Evolutionary conservation across 2,113 vertebrate genomes (phyloP).

Genomic region (Seriola rivoliana): DNA sequence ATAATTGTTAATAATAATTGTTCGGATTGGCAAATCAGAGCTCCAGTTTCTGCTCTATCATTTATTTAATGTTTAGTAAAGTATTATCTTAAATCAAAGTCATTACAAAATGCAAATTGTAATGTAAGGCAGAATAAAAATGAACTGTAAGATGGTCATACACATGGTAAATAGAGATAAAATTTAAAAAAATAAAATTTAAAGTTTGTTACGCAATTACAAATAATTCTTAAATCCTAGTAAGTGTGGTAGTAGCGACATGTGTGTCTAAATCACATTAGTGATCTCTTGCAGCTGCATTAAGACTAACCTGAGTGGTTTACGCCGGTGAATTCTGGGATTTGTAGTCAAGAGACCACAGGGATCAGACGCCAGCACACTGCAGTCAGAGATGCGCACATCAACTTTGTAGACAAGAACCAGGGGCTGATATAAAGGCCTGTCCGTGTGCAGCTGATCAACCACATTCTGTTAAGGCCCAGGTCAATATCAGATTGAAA

Average conservation of each 20-base stretch:
- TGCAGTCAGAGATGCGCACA: conserved; percentile 62
- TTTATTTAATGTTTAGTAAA: neutral
- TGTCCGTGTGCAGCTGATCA: neutral
- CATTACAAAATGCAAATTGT: no score
- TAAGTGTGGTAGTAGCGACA: neutral
- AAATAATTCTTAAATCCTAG: no score
- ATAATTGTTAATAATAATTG: no score
- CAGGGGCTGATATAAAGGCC: neutral
- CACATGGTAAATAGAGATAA: neutral
- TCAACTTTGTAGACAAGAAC: conserved; percentile 39
- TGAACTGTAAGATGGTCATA: neutral
- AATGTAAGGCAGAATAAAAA: no score
- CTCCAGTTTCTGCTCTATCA: neutral
- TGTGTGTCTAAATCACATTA: neutral
- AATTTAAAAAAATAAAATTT: no score
- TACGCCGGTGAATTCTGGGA: conserved; percentile 73
- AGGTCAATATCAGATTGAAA: neutral
- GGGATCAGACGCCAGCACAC: conserved; percentile 30
- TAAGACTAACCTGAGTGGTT: conserved; percentile 11
- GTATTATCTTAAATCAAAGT: neutral
- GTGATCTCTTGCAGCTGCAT: neutral
- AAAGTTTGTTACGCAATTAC: no score
- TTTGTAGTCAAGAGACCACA: conserved; percentile 65
- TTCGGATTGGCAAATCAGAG: neutral
- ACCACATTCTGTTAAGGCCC: neutral